Base-by-base conservation (phyloP, 2,113 vertebrate species). In the Holacanthus passer region DNA sequence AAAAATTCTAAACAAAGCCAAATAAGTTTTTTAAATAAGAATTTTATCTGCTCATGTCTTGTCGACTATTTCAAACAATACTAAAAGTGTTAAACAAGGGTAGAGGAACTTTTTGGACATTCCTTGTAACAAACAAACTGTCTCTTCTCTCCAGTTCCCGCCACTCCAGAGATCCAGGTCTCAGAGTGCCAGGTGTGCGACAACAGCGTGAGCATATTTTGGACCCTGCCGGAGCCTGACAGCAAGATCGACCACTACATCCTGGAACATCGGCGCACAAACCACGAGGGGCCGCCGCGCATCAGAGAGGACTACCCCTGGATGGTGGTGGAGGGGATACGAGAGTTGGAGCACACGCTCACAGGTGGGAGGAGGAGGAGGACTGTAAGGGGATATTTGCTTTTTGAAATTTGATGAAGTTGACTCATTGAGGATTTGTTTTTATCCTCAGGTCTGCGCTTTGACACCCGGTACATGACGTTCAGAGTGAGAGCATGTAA, bases 311-410 rank as follows among this genome's bases (percentile, higher is more conserved):
- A 99, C 60, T 97, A 98, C 82, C 97, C 98, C 81, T 98, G 97
- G 98, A 99, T 99, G 97, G 97, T 99, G 63, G 84, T 97, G 3
- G 98, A 99, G 93, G 98, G 97, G 52, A 97, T 99, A 77, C 95
- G 94, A 63, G 94, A 95, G 87, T 95, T 83, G 0, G 97, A 99
- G 81, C 93, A 95, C 91, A 98, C 96, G 0, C 94, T 99, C 43
- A 97, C 91, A 0, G 96, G 98, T 98, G 81, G 87, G 89, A 45
- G n/a, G 11, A 1, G 17, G 58, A 31, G n/a, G n/a, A n/a, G n/a
- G n/a, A n/a, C 4, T 0, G 43, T 27, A 20, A 27, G 5, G 5
- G 67, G 37, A 55, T 17, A 7, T 37, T 41, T 43, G 52, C 35
- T 77, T 43, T 65, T 16, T 74, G 0, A 76, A 45, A 41, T 68